A percentile compares a stretch with the other conserved stretches of the same genome.
phyloP scores from a whole-genome alignment of 2,888 invertebrate species.

The Hartigia nigra region DNA sequence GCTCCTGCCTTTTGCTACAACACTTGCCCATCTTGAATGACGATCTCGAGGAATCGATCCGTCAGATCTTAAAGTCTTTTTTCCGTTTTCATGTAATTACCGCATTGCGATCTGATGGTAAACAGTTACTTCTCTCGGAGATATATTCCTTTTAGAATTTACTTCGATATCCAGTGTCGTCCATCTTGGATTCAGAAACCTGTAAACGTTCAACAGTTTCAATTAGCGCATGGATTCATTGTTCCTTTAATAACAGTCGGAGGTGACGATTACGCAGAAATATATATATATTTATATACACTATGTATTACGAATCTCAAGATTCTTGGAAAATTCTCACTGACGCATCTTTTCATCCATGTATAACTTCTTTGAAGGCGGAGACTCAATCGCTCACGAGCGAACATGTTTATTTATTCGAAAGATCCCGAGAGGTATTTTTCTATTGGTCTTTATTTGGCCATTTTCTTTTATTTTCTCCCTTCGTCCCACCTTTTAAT shows the following conservation, averaged over 20 bases:
- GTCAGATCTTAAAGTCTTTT: slow-evolving; percentile 14
- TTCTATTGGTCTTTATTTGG: not conserved
- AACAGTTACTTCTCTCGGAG: not conserved
- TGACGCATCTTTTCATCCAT: not conserved
- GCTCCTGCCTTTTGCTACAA: slow-evolving; percentile 87
- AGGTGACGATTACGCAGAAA: not conserved
- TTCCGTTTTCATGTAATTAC: slow-evolving; percentile 26
- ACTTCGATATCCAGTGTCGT: slow-evolving; percentile 36
- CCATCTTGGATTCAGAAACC: slow-evolving; percentile 32
- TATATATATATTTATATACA: not conserved
- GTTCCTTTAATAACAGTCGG: not conserved
- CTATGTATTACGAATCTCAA: not conserved
- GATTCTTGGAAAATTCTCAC: not conserved
- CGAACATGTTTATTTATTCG: not conserved
- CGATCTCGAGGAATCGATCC: slow-evolving; percentile 19
- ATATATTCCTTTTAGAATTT: not conserved
- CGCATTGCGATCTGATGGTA: slow-evolving; percentile 20
- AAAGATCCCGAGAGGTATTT: not conserved
- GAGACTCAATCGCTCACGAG: not conserved
- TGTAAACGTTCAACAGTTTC: slow-evolving; percentile 24
- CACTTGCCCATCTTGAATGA: slow-evolving; percentile 81
- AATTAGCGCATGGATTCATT: not conserved
- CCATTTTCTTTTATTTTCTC: not conserved
- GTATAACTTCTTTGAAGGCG: not conserved
- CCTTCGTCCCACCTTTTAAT: not conserved